phyloP scores from a whole-genome alignment of 1,140 invertebrate species.

The Diorhabda sublineata region DNA sequence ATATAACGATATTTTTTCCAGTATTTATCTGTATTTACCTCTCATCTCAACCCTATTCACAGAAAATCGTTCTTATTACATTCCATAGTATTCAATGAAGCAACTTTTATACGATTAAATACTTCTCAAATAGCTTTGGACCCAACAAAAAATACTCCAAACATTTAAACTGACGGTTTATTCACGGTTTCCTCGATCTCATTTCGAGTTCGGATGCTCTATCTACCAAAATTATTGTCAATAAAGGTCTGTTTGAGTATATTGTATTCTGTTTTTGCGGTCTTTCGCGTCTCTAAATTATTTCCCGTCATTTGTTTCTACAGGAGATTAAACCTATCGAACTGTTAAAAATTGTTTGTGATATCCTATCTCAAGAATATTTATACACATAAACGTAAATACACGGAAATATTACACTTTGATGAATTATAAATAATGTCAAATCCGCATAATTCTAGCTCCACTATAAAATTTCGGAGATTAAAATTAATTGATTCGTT shows the following conservation, averaged over 20 bases:
- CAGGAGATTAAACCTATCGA: not conserved
- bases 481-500: not conserved
- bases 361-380: not conserved
- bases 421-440: not conserved
- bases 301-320: not conserved
- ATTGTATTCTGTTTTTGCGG: slow-evolving; percentile 1
- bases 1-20: not conserved
- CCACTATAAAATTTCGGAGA: not conserved
- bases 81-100: not conserved
- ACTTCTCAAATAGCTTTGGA: slow-evolving; percentile 2
- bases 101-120: slow-evolving; percentile 3
- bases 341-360: not conserved
- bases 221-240: not conserved
- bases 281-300: not conserved
- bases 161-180: not conserved
- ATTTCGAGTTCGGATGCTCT: not conserved
- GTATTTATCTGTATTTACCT: not conserved
- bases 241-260: not conserved
- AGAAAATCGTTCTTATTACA: not conserved
- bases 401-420: not conserved
- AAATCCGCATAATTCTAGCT: not conserved
- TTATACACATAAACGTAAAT: not conserved
- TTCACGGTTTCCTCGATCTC: not conserved
- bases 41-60: not conserved
- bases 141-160: not conserved